phyloP scores from a whole-genome alignment of 2,888 invertebrate species.

The Aphidoletes aphidimyza region DNA sequence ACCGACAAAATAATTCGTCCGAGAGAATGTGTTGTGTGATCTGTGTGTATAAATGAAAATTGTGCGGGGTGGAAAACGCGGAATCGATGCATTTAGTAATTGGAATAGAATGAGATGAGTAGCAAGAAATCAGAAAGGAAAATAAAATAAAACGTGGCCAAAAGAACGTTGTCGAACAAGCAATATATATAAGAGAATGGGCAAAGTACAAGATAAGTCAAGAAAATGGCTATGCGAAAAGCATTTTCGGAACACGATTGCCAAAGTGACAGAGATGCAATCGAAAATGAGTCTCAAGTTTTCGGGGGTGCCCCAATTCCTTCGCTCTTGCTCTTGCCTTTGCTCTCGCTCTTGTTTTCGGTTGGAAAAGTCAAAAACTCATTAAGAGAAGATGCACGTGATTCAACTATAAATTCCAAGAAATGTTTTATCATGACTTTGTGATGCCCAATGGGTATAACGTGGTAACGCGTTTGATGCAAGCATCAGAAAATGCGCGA shows the following conservation, averaged over 20 bases:
- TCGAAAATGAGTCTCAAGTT: constrained; percentile 47
- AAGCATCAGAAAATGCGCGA: background rate
- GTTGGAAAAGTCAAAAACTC: constrained; percentile 56
- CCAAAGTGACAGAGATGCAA: constrained; percentile 38
- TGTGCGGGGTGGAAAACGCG: constrained; percentile 48
- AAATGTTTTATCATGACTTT: constrained; percentile 53
- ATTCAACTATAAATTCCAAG: constrained; percentile 55
- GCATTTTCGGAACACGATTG: constrained; percentile 18
- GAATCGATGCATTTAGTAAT: constrained; percentile 54
- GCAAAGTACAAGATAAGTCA: constrained; percentile 22
- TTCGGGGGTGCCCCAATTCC: constrained; percentile 17
- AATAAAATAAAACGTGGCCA: background rate
- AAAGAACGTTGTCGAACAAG: background rate
- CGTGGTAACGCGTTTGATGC: constrained; percentile 4
- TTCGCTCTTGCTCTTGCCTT: too few species aligned
- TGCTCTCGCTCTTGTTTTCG: too few species aligned
- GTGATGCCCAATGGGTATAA: constrained; percentile 51
- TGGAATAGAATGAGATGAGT: constrained; percentile 51
- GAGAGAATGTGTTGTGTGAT: background rate
- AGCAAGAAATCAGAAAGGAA: background rate
- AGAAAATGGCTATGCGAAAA: constrained; percentile 17
- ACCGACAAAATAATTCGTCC: too few species aligned
- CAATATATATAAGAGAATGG: background rate
- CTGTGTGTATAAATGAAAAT: constrained; percentile 49
- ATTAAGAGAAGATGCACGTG: constrained; percentile 55